These are phyloP conservation scores for Drosophila grimshawi DNA, from an alignment of 1,140 invertebrate genomes.

Conservation along the genomic window DNA sequence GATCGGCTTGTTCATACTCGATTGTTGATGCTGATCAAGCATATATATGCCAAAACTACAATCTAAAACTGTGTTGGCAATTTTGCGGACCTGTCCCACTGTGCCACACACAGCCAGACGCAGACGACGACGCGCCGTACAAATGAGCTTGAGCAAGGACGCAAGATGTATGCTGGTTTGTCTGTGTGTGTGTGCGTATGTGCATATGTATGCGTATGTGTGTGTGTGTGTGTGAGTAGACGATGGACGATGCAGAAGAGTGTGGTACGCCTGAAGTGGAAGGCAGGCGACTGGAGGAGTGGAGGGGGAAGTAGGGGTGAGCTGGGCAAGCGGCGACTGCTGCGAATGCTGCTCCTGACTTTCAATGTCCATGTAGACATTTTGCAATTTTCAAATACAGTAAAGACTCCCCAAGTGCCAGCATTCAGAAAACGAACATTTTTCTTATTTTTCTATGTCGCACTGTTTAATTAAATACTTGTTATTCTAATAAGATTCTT, in stretches of 20 bases:
- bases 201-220: conserved; percentile 10
- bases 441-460: too few species aligned
- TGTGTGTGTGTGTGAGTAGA: conserved; percentile 23
- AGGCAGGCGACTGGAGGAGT: not conserved
- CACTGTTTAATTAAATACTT: too few species aligned
- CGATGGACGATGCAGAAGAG: conserved; percentile 22
- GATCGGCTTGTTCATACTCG: too few species aligned
- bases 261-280: not conserved
- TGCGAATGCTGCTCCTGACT: conserved; percentile 63
- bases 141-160: conserved; percentile 82
- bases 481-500: too few species aligned
- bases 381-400: conserved; percentile 77
- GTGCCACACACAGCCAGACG: conserved; percentile 13
- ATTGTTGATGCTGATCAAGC: too few species aligned
- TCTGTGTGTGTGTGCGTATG: conserved; percentile 16
- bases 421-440: not conserved
- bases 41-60: too few species aligned
- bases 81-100: not conserved
- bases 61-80: too few species aligned
- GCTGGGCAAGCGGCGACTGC: conserved; percentile 3
- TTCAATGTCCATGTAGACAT: conserved; percentile 81
- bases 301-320: not conserved
- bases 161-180: conserved; percentile 74
- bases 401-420: not conserved
- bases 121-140: conserved; percentile 46